Conservation (phyloP, 2,888 invertebrate genomes). For the Eristalis arbustorum region DNA sequence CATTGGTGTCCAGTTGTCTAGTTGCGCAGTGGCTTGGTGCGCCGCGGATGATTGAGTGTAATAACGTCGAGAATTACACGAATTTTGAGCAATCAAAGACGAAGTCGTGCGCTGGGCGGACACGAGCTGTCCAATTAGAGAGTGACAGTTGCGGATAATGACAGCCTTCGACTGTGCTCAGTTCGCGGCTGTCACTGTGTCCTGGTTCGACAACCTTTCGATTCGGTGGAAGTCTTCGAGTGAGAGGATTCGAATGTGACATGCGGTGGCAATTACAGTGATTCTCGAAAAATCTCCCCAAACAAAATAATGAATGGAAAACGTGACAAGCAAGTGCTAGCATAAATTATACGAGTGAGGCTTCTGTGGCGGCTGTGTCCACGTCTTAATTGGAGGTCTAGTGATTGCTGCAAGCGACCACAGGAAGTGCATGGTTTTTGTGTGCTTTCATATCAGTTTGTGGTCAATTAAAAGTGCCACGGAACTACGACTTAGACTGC, state of each 20-base stretch:
- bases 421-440: neutral
- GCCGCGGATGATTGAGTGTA: slow-evolving; percentile 41
- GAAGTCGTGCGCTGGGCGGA: neutral
- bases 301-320: neutral
- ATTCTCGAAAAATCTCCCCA: neutral
- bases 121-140: neutral
- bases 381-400: neutral
- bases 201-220: neutral
- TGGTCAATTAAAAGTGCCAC: neutral
- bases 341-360: too few relatives aligned
- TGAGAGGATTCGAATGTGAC: neutral
- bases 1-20: neutral
- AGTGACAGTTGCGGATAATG: neutral
- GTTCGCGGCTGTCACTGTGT: too few relatives aligned
- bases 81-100: neutral
- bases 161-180: neutral
- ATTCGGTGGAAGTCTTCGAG: neutral
- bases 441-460: neutral
- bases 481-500: too few relatives aligned
- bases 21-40: slow-evolving; percentile 1
- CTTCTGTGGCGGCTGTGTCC: too few relatives aligned
- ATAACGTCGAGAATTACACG: slow-evolving; percentile 36
- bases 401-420: neutral
- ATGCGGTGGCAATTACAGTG: too few relatives aligned
- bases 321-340: neutral